Conservation (phyloP, 2,113 vertebrate species). For the human region DNA sequence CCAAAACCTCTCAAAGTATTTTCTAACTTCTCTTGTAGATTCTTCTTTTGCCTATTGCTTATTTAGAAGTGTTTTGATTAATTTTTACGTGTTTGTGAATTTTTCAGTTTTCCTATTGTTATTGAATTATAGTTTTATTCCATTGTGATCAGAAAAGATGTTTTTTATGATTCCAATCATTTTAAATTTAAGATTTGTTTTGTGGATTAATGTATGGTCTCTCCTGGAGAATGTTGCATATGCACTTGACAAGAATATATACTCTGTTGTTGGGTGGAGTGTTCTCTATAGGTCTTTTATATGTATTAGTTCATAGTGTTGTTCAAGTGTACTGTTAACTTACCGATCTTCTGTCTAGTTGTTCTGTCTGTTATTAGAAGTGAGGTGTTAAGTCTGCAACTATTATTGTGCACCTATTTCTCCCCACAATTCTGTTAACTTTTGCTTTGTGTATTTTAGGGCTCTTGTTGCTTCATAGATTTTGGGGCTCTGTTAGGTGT, state of each 20-base stretch:
- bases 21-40: neutral
- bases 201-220: neutral
- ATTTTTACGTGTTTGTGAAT: neutral
- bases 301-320: neutral
- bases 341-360: neutral
- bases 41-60: neutral
- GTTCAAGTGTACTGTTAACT: neutral
- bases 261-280: neutral
- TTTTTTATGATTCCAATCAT: neutral
- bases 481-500: neutral
- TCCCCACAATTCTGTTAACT: neutral
- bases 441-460: neutral
- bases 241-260: neutral
- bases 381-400: neutral
- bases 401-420: neutral
- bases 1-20: neutral
- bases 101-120: neutral
- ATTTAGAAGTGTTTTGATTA: neutral
- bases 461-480: neutral
- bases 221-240: neutral
- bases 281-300: neutral
- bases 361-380: neutral
- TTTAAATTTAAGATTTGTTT: neutral
- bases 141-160: neutral
- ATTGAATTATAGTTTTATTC: neutral